A percentile compares a stretch with the other conserved stretches of the same genome.
These are phyloP conservation scores for Hybognathus amarus DNA, from an alignment of 2,797 vertebrate species.

Conservation along the genomic window DNA sequence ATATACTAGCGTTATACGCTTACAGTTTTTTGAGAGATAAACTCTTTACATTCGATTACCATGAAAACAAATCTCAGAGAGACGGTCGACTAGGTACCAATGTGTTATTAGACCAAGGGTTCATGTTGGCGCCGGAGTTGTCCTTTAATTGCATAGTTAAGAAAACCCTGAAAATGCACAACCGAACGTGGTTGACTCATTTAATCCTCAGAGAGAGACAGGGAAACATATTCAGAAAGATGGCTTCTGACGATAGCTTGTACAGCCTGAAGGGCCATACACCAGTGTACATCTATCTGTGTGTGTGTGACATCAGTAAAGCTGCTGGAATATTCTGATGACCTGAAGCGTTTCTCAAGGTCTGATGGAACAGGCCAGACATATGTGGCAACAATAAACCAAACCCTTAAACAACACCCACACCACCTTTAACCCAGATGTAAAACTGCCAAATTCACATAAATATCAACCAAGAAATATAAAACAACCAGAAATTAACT, in stretches of 20 bases:
- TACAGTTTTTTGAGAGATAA: too few species aligned
- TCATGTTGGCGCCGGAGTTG: too few species aligned
- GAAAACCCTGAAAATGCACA: neutral
- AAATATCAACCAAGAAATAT: conserved; percentile 18
- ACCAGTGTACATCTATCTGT: conserved; percentile 29
- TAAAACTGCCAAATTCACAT: conserved; percentile 34
- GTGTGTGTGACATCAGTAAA: conserved; percentile 44
- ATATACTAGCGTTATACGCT: too few species aligned
- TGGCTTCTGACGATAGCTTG: conserved; percentile 23
- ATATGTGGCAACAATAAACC: conserved; percentile 46
- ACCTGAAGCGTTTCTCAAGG: conserved; percentile 37
- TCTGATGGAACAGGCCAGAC: conserved; percentile 46
- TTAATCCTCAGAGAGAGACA: neutral
- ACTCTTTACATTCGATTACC: too few species aligned
- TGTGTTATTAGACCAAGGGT: too few species aligned
- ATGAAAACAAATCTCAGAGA: too few species aligned
- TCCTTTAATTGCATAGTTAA: neutral
- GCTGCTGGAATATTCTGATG: conserved; percentile 34
- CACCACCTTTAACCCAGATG: conserved; percentile 21
- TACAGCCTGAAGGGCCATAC: conserved; percentile 37
- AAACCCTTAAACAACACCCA: conserved; percentile 43
- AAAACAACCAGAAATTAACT: conserved; percentile 47
- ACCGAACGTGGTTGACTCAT: neutral
- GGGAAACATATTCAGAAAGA: conserved; percentile 12
- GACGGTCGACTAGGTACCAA: too few species aligned